Conservation (phyloP, 2,113 vertebrate genomes). For the Paedocypris sp. region DNA sequence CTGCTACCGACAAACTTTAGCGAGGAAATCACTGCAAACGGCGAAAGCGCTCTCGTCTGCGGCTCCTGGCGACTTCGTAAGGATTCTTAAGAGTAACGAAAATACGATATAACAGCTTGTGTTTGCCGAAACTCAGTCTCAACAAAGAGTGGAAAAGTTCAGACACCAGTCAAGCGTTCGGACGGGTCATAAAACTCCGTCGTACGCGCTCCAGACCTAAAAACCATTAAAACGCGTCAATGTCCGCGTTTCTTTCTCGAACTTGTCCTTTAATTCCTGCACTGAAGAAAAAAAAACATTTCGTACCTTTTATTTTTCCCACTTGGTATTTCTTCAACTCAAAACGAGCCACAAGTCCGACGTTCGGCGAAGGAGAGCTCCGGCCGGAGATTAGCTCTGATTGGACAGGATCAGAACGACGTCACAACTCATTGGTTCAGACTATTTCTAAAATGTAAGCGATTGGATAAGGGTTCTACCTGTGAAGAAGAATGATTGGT, state of each 20-base stretch:
- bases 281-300: neutral
- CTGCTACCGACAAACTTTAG: neutral
- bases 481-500: neutral
- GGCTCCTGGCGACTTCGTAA: neutral
- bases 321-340: constrained; percentile 16
- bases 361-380: constrained; percentile 38
- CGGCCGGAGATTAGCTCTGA: constrained; percentile 33
- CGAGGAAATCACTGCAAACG: neutral
- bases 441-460: neutral
- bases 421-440: constrained; percentile 4
- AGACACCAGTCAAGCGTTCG: neutral
- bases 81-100: neutral
- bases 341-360: constrained; percentile 33
- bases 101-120: neutral
- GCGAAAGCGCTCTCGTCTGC: neutral
- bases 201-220: neutral
- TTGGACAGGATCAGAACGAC: constrained; percentile 27
- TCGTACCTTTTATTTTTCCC: constrained; percentile 26
- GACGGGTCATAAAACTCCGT: neutral
- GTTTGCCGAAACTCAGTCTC: neutral
- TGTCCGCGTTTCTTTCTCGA: neutral
- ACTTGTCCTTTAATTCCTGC: neutral
- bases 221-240: neutral
- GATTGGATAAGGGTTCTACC: neutral
- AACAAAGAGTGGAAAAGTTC: constrained; percentile 11